Evolutionary conservation across 2,888 invertebrate genomes (phyloP).

Genomic region (Acrocera orbiculus): DNA sequence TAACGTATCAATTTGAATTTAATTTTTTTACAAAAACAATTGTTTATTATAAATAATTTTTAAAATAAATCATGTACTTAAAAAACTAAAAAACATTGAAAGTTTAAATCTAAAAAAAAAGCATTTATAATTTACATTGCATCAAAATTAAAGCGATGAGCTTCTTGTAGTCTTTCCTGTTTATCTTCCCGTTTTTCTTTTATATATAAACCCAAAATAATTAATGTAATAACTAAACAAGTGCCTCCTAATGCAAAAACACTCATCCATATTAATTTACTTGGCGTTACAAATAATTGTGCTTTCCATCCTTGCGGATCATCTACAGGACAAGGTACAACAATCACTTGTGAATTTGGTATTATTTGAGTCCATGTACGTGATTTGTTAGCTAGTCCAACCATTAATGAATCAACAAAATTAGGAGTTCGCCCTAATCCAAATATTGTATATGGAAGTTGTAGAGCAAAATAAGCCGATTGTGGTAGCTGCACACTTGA

Average conservation of each 20-base stretch:
- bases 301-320: slow-evolving; percentile 72
- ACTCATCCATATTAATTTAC: slow-evolving; percentile 81
- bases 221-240: slow-evolving; percentile 65
- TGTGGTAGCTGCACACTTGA: slow-evolving; percentile 79
- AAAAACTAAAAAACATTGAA: too few species aligned
- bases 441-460: slow-evolving; percentile 87
- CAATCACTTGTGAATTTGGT: slow-evolving; percentile 93
- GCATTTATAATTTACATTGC: slow-evolving; percentile 45
- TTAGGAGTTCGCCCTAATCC: slow-evolving; percentile 97
- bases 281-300: slow-evolving; percentile 86
- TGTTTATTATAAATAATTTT: too few species aligned
- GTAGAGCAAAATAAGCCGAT: slow-evolving; percentile 81
- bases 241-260: slow-evolving; percentile 75
- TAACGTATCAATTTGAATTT: too few species aligned
- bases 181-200: slow-evolving; percentile 73
- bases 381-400: slow-evolving; percentile 53
- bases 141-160: slow-evolving; percentile 71
- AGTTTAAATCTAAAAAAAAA: slow-evolving; percentile 3
- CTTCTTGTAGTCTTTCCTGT: slow-evolving; percentile 58
- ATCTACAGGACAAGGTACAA: slow-evolving; percentile 70
- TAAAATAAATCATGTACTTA: too few species aligned
- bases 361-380: slow-evolving; percentile 82
- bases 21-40: too few species aligned
- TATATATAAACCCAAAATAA: slow-evolving; percentile 74
- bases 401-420: slow-evolving; percentile 78